These are phyloP conservation scores for Cettia cetti DNA, from an alignment of 2,113 vertebrate species.

Conservation along the genomic window DNA sequence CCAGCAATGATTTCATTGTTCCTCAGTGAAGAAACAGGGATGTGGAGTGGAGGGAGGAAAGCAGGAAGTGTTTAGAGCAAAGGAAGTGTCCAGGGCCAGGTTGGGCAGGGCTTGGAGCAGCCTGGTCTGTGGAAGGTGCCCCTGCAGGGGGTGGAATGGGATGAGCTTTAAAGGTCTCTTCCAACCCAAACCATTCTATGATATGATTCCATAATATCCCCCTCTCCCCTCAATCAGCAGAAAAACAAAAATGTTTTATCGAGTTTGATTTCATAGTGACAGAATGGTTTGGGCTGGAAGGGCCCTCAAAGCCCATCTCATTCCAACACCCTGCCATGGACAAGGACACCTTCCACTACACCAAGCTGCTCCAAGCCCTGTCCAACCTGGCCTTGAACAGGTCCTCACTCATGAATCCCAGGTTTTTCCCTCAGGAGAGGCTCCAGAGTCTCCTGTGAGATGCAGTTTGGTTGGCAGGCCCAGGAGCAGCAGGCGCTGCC, in stretches of 20 bases:
- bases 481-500: background rate
- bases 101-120: background rate
- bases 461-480: background rate
- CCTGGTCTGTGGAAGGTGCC: background rate
- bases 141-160: background rate
- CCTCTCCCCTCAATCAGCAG: background rate
- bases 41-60: background rate
- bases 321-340: background rate
- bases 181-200: background rate
- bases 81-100: background rate
- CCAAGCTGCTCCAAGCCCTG: background rate
- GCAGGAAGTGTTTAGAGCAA: background rate
- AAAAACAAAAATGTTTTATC: background rate
- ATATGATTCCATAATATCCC: too few species aligned
- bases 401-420: background rate
- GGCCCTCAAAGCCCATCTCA: background rate
- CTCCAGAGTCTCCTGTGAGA: background rate
- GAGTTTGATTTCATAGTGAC: background rate
- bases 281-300: background rate
- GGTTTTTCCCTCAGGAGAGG: background rate
- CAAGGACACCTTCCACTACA: background rate
- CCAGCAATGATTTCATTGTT: accelerated
- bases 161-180: background rate
- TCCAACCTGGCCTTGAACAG: background rate
- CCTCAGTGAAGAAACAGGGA: background rate